Percentiles rank a stretch among this genome's conserved stretches.
Conservation (phyloP, 2,888 invertebrate species). For the Ophioninae sp. region DNA sequence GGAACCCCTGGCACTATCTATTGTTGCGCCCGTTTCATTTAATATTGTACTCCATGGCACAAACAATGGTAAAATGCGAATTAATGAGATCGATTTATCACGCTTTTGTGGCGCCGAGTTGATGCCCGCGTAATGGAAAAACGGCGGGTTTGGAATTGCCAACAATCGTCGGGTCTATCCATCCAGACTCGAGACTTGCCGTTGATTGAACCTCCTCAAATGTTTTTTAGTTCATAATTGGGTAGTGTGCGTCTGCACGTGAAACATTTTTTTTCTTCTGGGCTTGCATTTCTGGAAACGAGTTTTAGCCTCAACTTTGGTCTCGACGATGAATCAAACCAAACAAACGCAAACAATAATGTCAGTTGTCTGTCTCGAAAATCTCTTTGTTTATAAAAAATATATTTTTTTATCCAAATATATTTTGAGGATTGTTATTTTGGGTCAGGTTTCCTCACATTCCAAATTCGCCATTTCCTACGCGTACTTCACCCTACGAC, state of each 20-base stretch:
- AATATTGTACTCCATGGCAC: constrained; percentile 80
- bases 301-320: neutral
- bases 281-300: neutral
- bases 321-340: neutral
- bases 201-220: constrained; percentile 17
- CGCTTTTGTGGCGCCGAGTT: constrained; percentile 79
- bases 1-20: constrained; percentile 79
- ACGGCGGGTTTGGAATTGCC: constrained; percentile 59
- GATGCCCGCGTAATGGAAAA: constrained; percentile 68
- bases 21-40: constrained; percentile 80
- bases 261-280: neutral
- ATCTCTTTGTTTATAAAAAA: too few species aligned
- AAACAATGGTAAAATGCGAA: constrained; percentile 81
- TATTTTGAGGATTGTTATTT: too few species aligned
- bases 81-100: constrained; percentile 81
- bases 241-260: constrained; percentile 7
- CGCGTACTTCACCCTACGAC: neutral
- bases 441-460: too few species aligned
- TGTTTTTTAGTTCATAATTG: constrained; percentile 50
- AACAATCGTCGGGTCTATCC: constrained; percentile 48
- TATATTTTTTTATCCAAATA: too few species aligned
- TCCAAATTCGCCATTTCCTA: too few species aligned
- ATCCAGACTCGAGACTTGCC: constrained; percentile 36
- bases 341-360: too few species aligned
- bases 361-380: too few species aligned